Base-by-base conservation (phyloP, 2,888 invertebrate species). In the Calameuta idolon region DNA sequence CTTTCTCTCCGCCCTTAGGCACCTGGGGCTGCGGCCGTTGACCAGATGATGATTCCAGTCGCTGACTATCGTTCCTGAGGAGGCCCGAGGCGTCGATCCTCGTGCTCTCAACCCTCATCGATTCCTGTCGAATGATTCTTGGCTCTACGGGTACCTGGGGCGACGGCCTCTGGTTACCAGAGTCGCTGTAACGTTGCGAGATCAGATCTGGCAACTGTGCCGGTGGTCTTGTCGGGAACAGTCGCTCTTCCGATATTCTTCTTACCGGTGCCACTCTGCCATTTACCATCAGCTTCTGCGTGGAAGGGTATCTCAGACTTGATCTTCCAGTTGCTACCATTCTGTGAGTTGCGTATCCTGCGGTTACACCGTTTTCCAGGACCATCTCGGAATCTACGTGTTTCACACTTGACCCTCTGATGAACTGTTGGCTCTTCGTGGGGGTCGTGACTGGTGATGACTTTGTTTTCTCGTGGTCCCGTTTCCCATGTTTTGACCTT, bases 271-370 rank as follows among this genome's bases (percentile, higher is more conserved):
- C 87, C 9, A 93, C 88, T 81, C 90, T 92, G 11, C 93, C 92
- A 80, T 93, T 93, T 11, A 93, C 84, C 79, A 92, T 89, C 1
- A 93, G 86, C 83, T 93, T 93, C 80, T 93, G 93, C 4, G 91
- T 90, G 0, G 92, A 92, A 4, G 91, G 89, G 85, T 92, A 93
- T 82, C 93, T 90, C 75, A 92, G 86, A 83, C 92, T 93, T 4
- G 93, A 92, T 81, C 92, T 89, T 77, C 92, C 92, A 1, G 91
- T 92, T 71, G 91, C 91, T n/a, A 87, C 83, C 83, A 87, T 87
- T 76, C 89, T 84, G 68, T 88, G 89, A 12, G 85, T 86, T 23
- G 87, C 84, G 33, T 88, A 87, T 34, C 87, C 89, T 11, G 87
- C 83, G 1, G 86, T 83, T 23, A 86, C 83, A 4, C 88, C 89